These are phyloP conservation scores for Drymodes brunneopygia DNA, from an alignment of 2,113 vertebrate genomes.

Conservation along the genomic window DNA sequence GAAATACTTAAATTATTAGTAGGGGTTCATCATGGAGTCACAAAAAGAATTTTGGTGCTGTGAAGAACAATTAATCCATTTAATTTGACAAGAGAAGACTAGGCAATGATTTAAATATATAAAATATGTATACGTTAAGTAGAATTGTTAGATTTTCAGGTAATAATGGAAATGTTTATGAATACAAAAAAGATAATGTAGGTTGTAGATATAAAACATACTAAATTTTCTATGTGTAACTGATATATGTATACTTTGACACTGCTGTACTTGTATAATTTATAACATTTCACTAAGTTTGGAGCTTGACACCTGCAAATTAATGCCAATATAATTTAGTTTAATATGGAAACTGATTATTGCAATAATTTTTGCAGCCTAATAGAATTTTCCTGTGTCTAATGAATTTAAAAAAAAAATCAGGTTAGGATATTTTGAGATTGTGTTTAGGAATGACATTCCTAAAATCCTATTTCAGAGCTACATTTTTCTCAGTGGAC, in stretches of 20 bases:
- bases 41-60: accelerated
- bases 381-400: neutral
- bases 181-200: neutral
- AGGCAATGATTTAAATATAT: neutral
- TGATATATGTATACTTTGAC: neutral
- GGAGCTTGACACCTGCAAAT: neutral
- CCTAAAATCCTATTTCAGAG: neutral
- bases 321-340: neutral
- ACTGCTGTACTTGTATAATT: neutral
- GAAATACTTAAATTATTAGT: neutral
- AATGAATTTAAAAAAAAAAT: neutral
- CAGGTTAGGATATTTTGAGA: neutral
- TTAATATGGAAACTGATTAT: neutral
- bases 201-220: neutral
- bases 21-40: neutral
- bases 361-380: neutral
- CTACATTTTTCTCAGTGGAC: neutral
- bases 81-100: neutral
- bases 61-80: neutral
- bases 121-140: neutral
- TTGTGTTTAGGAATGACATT: neutral
- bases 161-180: neutral
- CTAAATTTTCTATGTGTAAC: neutral
- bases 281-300: neutral
- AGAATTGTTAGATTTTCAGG: neutral